Base-by-base conservation (phyloP, 2,888 invertebrate genomes). In the Himalopsyche tibetana region DNA sequence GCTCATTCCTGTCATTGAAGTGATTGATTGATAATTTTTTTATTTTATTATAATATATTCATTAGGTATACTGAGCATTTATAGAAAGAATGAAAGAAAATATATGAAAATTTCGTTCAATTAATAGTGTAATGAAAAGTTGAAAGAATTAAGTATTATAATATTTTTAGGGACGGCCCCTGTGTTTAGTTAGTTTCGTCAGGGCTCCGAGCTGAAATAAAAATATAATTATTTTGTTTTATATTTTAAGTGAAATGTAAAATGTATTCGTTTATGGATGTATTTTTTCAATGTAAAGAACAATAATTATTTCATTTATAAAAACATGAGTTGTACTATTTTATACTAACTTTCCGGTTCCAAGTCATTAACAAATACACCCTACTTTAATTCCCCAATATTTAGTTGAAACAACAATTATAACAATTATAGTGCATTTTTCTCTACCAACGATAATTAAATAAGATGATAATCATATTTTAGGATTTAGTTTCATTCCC, bases 221-320 rank as follows among this genome's bases (percentile, higher is more conserved):
- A 74, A 74, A 74, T 74, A 74, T 74, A 74, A 74, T 74, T 74
- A 63, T 63, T 63, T 36, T 36, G 36, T 74, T 74, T 74, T 38
- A 36, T 36, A 74, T 36, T 36, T 74, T 74, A 74, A 74, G 74
- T 74, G 74, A 36, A 74, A 74, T 74, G 74, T 74, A 74, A 74
- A 36, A 74, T 74, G 38, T 12, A 74, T 74, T 36, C 74, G 3
- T 74, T 74, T 38, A 74, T 74, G 36, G 38, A 74, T 74, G 74
- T 74, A 74, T 69, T 69, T 69, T 69, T 36, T 69, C 19, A 69
- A 69, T 74, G 74, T 74, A 74, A 74, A 74, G 74, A 74, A 38
- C 74, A 74, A 74, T 74, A 74, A 74, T 74, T 74, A 74, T 74
- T 74, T 74, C 74, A 36, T 74, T 74, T 38, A 28, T 38, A 74